These are phyloP conservation scores for Ornithoptera priamus DNA, from an alignment of 2,888 invertebrate genomes.

Conservation along the genomic window DNA sequence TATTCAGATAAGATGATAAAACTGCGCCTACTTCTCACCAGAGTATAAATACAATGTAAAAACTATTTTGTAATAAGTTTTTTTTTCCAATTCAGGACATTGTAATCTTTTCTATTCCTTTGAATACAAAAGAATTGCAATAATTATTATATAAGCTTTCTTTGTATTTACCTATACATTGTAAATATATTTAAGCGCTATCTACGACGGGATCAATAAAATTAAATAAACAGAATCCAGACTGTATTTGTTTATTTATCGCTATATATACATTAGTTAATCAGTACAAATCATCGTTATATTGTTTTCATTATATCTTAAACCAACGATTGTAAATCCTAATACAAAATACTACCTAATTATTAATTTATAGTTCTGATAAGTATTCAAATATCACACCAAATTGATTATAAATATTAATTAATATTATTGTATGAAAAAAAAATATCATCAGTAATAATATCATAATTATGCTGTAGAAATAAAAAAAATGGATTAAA, in stretches of 20 bases:
- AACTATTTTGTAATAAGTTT: neutral
- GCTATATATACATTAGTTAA: conserved; percentile 33
- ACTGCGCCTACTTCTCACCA: neutral
- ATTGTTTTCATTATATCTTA: neutral
- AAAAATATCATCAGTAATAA: conserved; percentile 14
- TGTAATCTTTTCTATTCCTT: conserved; percentile 18
- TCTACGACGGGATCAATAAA: neutral
- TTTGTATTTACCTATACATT: conserved; percentile 36
- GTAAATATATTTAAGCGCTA: conserved; percentile 31
- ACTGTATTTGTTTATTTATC: conserved; percentile 16
- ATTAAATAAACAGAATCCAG: conserved; percentile 13
- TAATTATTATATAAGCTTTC: conserved; percentile 27
- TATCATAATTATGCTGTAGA: neutral
- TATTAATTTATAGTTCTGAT: conserved; percentile 34
- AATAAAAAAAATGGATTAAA: neutral
- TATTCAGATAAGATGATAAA: neutral
- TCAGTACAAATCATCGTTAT: conserved; percentile 16
- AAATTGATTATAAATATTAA: conserved; percentile 39
- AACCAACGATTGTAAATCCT: neutral
- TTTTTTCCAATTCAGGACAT: neutral
- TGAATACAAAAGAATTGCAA: conserved; percentile 16
- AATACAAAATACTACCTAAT: conserved; percentile 18
- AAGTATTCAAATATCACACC: conserved; percentile 67
- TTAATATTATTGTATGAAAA: conserved; percentile 8
- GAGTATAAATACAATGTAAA: neutral